phyloP scores from a whole-genome alignment of 2,113 vertebrate species.

The Danio rerio region GRCz12tu NC_133189.1:56110001-56110500 shows the following conservation, averaged over 20 bases:
- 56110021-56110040: slow-evolving; percentile 56
- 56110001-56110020: slow-evolving; percentile 73
- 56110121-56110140: background rate
- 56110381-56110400: slow-evolving; percentile 71
- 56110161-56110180: slow-evolving; percentile 82
- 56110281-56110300: slow-evolving; percentile 84
- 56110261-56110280: slow-evolving; percentile 80
- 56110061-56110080: slow-evolving; percentile 79
- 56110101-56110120: slow-evolving; percentile 78
- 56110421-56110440: slow-evolving; percentile 72
- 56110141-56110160: slow-evolving; percentile 53
- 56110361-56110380: slow-evolving; percentile 73
- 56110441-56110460: slow-evolving; percentile 69
- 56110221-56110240: slow-evolving; percentile 72
- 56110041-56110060: slow-evolving; percentile 71
- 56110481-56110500: slow-evolving; percentile 74
- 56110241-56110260: slow-evolving; percentile 82
- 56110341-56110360: slow-evolving; percentile 72
- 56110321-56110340: slow-evolving; percentile 59
- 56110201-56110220: slow-evolving; percentile 70
- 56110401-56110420: slow-evolving; percentile 65
- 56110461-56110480: slow-evolving; percentile 69
- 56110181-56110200: slow-evolving; percentile 71
- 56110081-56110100: slow-evolving; percentile 84
- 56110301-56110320: slow-evolving; percentile 84